Evolutionary conservation across 2,888 invertebrate species (phyloP), one percentile per base, ranked within the genome.

Genomic region (Gymnoscelis rufifasciata): DNA sequence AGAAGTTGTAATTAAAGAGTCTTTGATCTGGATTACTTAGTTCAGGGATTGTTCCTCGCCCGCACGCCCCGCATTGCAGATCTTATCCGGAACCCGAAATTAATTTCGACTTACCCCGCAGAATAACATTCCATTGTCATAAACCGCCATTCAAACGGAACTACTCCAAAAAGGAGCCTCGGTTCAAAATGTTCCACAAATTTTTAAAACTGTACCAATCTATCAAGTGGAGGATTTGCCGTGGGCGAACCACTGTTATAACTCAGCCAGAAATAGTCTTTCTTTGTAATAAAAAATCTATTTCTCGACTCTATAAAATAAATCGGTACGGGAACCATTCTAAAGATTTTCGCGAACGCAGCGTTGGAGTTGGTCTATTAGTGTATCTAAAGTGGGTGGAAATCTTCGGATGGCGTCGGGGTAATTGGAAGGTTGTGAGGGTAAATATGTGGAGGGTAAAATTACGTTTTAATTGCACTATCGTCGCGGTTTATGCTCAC

Each of bases 1-100:
- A 74, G 66, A 78, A 78, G 70, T 76, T 72, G 68, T 78, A 76
- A 82, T 78, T 78, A 78, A 77, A 75, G 70, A 71, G 79, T 76
- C 73, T 80, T 79, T 83, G 76, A 83, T 82, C 74, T 72, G 73
- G 64, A 72, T 78, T 71, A 70, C 71, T 72, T 65, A 65, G 57
- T 60, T 62, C 62, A 54, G 56, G 59, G 64, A 70, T 72, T 66
- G 67, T 65, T 64, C 49, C 48, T 51, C 43, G 49, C 46, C 45
- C 45, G 49, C 54, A 57, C 54, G 57, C 49, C 37, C 35, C 50
- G 56, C 57, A 47, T 52, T 47, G 40, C 43, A 42, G 38, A 49
- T 64, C 54, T 62, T 59, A 61, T 65, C 51, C 41, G 43, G 47
- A 52, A 51, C 50, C 46, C 40, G 53, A 60, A 61, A 58, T 59